A percentile compares a stretch with the other conserved stretches of the same genome.
These are phyloP conservation scores for Ylistrum balloti DNA, from an alignment of 1,140 invertebrate genomes.

Conservation along the genomic window DNA sequence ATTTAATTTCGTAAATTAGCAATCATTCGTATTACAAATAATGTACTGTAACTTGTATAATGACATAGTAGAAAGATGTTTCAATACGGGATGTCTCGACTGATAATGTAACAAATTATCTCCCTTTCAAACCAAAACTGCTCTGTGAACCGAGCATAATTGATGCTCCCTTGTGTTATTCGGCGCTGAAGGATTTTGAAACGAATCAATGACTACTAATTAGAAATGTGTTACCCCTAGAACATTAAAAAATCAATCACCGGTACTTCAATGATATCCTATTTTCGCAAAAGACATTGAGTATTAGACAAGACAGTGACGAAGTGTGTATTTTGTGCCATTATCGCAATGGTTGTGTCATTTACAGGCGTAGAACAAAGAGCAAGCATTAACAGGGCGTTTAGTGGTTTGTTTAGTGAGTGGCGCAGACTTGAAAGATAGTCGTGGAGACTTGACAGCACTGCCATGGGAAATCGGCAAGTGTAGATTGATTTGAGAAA, in stretches of 20 bases:
- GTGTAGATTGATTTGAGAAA: not conserved
- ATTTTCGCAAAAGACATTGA: slow-evolving; percentile 34
- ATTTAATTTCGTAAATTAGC: too few relatives aligned
- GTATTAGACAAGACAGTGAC: not conserved
- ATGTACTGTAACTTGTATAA: too few relatives aligned
- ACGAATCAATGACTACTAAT: not conserved
- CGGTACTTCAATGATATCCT: not conserved
- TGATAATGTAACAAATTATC: not conserved
- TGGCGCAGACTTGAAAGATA: not conserved
- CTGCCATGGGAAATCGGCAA: slow-evolving; percentile 10
- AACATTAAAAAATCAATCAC: slow-evolving; percentile 23
- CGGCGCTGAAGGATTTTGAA: slow-evolving; percentile 19
- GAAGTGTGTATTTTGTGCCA: slow-evolving; percentile 14
- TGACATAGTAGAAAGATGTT: not conserved
- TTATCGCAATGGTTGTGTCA: slow-evolving; percentile 11
- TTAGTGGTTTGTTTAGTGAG: slow-evolving; percentile 25
- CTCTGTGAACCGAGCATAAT: not conserved
- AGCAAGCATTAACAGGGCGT: slow-evolving; percentile 9
- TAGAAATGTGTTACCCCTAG: not conserved
- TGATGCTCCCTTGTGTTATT: not conserved
- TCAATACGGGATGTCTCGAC: not conserved
- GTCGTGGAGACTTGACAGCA: not conserved
- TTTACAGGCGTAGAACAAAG: slow-evolving; percentile 3
- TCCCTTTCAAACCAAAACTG: not conserved
- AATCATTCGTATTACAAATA: too few relatives aligned